Base-by-base conservation (phyloP, 2,888 invertebrate genomes). In the Choreutis nemorana region DNA sequence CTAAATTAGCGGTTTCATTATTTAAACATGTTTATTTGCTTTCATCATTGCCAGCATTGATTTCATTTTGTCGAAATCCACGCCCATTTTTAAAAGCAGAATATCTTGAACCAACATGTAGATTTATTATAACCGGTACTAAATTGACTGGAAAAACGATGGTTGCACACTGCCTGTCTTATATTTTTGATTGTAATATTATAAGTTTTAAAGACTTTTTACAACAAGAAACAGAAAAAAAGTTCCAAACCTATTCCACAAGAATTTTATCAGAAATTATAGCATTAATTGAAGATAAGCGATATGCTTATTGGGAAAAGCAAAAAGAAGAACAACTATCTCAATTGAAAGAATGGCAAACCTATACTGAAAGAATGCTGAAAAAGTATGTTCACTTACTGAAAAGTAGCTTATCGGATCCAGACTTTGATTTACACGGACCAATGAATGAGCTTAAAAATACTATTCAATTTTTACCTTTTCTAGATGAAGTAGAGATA, bases 11-110 rank as follows among this genome's bases (percentile, higher is more conserved):
- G 1, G 82, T 85, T 1, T 63, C 71, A 18, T 85, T 86, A 42
- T 73, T 85, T 50, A 84, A 83, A 50, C 81, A 83, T 45, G 66
- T 87, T 3, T 87, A 81, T 48, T 70, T 87, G 26, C 50, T 86
- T 26, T 75, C 83, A 11, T 78, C 83, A 13, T 49, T 72, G 26
- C 61, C 81, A 16, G 66, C 81, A 16, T 67, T 79, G 48, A 48
- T 77, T 26, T 51, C 60, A 24, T 88, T 88, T 54, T 66, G 73
- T 37, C 67, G 66, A 45, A 86, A 87, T 55, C 87, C 87, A 4
- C 64, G 84, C 10, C 80, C 82, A 1, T 88, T 73, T 55, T 55
- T 87, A 8, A 55, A 82, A 33, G 54, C 83, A 4, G 63, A 81
- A 21, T 80, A 75, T 59, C 82, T 87, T 9, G 80, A 79, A 47